Conservation (phyloP, 2,113 vertebrate species). For the Halichoerus grypus region DNA sequence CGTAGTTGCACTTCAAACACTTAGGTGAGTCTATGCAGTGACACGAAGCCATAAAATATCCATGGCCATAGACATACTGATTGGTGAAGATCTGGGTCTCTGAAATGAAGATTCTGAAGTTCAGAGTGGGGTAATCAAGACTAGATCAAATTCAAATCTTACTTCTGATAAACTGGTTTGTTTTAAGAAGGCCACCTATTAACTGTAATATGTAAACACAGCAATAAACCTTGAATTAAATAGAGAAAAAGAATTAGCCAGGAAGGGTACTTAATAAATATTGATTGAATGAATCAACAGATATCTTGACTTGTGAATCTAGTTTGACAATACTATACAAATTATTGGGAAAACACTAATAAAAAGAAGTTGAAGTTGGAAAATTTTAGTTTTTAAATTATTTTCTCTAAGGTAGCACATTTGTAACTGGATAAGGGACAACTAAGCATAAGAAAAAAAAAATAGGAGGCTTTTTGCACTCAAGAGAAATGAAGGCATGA, state of each 20-base stretch:
- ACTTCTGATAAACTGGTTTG: not conserved
- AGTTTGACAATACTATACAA: not conserved
- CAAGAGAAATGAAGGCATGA: not conserved
- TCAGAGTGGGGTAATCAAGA: not conserved
- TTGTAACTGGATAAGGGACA: not conserved
- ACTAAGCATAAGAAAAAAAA: not conserved
- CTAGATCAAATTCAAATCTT: not conserved
- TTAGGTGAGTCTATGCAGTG: not conserved
- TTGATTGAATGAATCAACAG: not conserved
- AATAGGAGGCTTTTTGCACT: not conserved
- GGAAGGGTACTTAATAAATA: not conserved
- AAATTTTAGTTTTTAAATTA: not conserved
- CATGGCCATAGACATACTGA: not conserved
- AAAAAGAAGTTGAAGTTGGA: not conserved
- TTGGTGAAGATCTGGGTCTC: not conserved
- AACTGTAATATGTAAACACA: not conserved
- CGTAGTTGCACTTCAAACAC: not conserved
- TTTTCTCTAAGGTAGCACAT: not conserved
- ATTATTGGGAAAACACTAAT: not conserved
- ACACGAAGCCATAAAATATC: not conserved
- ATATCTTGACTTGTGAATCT: not conserved
- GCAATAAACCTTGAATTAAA: not conserved
- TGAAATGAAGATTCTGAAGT: not conserved
- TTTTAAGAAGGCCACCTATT: not conserved
- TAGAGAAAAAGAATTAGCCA: not conserved